Conservation (phyloP, 2,113 vertebrate genomes). For the Indri indri region DNA sequence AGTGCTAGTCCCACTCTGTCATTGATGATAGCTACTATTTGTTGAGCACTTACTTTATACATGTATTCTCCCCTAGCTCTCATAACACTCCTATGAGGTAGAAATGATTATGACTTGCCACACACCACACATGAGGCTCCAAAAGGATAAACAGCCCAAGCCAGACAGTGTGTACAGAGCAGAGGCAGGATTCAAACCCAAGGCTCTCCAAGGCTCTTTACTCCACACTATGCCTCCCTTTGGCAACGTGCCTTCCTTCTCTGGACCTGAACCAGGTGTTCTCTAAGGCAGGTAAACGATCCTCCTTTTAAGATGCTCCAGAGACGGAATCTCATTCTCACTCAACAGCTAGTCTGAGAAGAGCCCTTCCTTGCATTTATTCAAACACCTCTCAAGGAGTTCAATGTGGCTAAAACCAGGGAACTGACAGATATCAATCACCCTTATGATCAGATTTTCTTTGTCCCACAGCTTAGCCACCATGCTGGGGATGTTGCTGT, state of each 20-base stretch:
- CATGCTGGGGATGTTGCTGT: not conserved
- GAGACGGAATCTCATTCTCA: not conserved
- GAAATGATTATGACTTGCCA: not conserved
- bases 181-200: not conserved
- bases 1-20: not conserved
- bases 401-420: not conserved
- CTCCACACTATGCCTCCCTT: not conserved
- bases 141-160: not conserved
- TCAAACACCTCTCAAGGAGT: not conserved
- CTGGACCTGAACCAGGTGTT: not conserved
- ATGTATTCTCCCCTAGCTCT: not conserved
- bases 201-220: not conserved
- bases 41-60: not conserved
- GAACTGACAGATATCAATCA: too few relatives aligned
- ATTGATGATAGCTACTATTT: not conserved
- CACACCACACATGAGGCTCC: not conserved
- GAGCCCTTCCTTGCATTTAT: not conserved
- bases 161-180: not conserved
- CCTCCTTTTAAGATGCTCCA: not conserved
- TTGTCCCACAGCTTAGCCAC: not conserved
- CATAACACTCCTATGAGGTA: not conserved
- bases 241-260: not conserved
- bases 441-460: not conserved
- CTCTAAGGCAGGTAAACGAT: not conserved
- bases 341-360: not conserved